Base-by-base conservation (phyloP, 1,140 invertebrate genomes). In the Dreissena rostriformis region DNA sequence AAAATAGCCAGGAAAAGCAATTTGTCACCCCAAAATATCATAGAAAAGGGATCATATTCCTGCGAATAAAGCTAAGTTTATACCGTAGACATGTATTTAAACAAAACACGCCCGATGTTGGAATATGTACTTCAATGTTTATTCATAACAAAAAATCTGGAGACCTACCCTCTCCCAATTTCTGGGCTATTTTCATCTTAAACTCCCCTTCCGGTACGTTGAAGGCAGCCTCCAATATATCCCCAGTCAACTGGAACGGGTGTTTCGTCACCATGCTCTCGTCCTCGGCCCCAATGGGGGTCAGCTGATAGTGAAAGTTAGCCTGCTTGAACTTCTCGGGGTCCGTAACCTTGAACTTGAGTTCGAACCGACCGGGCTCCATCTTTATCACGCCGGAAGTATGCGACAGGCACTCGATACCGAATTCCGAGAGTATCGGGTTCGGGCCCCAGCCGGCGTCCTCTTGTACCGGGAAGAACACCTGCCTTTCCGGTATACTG, bases 401-500 rank as follows among this genome's bases (percentile, higher is more conserved):
- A 71, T 89, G 84, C 10, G 82, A 86, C 1, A 84, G 17, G 11
- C 87, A 71, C 7, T 74, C 67, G 14, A 91, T 74, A 8, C 91
- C 88, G 15, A 88, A 57, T 15, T 86, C 80, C 19, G 72, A 51
- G 12, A 89, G 67, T 61, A 85, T 65, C 7, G 71, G 80, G 0
- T 81, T 83, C 15, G 89, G 88, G 12, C 91, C 91, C 91, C 91
- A 91, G 0, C 89, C 91, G 1, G 84, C 84, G 0, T 81, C 85
- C 0, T 87, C 89, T 19, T 82, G 66, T 39, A 88, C 85, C 7
- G 91, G 91, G 77, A 88, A 90, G 15, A 87, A 87, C 12, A 74
- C 73, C 49, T 88, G 88, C 28, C 84, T 81, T 14, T 82, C 86
- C n/a, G 87, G 86, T 11, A 85, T 87, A 55, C 79, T 84, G 22